Conservation (phyloP, 1,140 invertebrate species). For the Himalopsyche phryganea region DNA sequence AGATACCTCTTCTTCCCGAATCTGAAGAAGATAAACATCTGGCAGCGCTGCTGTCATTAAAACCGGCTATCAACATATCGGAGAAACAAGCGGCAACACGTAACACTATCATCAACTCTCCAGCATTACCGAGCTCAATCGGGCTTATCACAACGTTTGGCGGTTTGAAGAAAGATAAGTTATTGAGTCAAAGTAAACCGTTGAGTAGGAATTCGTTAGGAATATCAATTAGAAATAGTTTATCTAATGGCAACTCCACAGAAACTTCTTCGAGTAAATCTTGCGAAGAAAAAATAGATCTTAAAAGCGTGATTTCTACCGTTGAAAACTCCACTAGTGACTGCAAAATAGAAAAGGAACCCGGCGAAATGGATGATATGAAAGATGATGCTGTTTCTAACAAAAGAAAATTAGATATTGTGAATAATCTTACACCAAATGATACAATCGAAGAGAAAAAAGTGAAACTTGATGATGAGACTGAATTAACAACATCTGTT, state of each 20-base stretch:
- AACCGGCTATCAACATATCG: slow-evolving; percentile 53
- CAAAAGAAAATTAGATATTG: slow-evolving; percentile 1
- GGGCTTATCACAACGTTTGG: slow-evolving; percentile 53
- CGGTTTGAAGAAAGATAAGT: slow-evolving; percentile 53
- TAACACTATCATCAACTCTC: slow-evolving; percentile 53
- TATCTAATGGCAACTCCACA: neutral
- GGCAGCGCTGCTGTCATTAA: slow-evolving; percentile 69
- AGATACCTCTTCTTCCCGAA: slow-evolving; percentile 76
- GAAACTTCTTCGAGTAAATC: neutral
- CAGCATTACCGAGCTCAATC: slow-evolving; percentile 57
- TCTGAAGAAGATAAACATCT: slow-evolving; percentile 73
- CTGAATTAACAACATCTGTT: slow-evolving; percentile 1
- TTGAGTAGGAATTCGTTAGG: slow-evolving; percentile 45
- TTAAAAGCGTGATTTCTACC: no score
- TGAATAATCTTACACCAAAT: neutral
- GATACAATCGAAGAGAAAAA: neutral
- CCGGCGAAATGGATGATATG: neutral
- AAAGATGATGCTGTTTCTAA: neutral
- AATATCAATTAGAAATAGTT: slow-evolving; percentile 38
- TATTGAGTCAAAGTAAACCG: slow-evolving; percentile 41
- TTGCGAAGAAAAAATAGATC: no score
- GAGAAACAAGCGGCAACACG: slow-evolving; percentile 52
- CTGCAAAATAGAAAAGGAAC: no score
- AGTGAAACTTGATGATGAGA: slow-evolving; percentile 1
- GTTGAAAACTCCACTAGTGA: no score